Base-by-base conservation (phyloP, 2,888 invertebrate species). In the Orchesellides sinensis region DNA sequence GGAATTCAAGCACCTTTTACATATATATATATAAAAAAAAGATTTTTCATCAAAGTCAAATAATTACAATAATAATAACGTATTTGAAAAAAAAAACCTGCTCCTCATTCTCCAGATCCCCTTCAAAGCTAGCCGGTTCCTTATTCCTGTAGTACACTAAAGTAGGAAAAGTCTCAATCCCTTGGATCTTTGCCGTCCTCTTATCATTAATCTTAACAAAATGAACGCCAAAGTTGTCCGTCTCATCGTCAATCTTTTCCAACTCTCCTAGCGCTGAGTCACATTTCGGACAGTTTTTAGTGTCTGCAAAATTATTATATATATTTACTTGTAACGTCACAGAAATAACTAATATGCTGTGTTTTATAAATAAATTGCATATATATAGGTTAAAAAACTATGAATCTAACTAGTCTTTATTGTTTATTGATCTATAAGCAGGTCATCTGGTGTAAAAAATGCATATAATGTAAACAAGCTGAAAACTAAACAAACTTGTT, bases 171-270 rank as follows among this genome's bases (percentile, higher is more conserved):
- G 93, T 96, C 91, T 95, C 96, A 91, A 98, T 96, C 91, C 98
- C 98, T 93, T 97, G 96, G 90, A 97, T 96, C 91, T 97, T 97
- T 88, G 98, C 98, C 90, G 97, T 93, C 92, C 96, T 94, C 93
- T 97, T 97, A 92, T 97, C 97, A 93, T 96, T 96, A 91, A 97
- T 96, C 92, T 97, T 97, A 89, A 97, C 96, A 92, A 97, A 96
- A 92, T 96, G 96, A 89, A 97, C 96, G 89, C 97, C 97, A 90
- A 97, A 97, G 74, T 95, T 94, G 92, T 97, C 96, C 88, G 97
- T 96, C 92, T 97, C 97, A 92, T 96, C 96, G 92, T 97, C 96
- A 90, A 97, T 97, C 91, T 96, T 96, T 92, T 97, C 96, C 90
- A 97, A 92, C 91, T 96, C 96, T 89, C 94, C 95, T 86, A 97